Conservation (phyloP, 2,888 invertebrate genomes). For the Ectemnius lituratus region DNA sequence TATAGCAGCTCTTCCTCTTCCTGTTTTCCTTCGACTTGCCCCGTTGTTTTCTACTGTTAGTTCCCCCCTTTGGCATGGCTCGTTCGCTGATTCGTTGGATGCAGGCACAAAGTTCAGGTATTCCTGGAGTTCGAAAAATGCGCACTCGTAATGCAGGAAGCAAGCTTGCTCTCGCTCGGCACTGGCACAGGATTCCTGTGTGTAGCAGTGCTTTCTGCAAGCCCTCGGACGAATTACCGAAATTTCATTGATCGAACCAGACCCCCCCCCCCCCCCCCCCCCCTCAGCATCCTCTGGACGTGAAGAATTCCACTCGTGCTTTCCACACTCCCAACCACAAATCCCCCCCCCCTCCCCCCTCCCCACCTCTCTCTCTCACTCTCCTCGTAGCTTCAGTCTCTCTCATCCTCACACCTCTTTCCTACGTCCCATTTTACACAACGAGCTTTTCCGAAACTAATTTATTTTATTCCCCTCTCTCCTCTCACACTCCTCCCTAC, state of each 20-base stretch:
- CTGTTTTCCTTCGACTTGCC: too few relatives aligned
- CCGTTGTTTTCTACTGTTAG: too few relatives aligned
- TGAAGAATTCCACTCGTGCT: constrained; percentile 30
- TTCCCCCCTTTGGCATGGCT: too few relatives aligned
- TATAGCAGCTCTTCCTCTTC: too few relatives aligned
- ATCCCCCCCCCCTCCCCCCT: too few relatives aligned
- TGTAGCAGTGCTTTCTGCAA: constrained; percentile 1
- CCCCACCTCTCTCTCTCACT: too few relatives aligned
- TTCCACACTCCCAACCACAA: not conserved
- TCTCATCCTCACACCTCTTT: not conserved
- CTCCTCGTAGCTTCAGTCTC: not conserved
- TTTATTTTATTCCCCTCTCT: too few relatives aligned
- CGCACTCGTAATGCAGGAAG: not conserved
- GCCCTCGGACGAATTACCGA: constrained; percentile 7
- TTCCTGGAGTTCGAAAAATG: constrained; percentile 1
- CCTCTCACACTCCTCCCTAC: too few relatives aligned
- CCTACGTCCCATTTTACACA: too few relatives aligned
- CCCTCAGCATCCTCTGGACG: not conserved
- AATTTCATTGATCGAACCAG: constrained; percentile 24
- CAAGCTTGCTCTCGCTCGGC: not conserved
- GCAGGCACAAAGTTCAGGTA: not conserved
- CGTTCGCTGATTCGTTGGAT: too few relatives aligned
- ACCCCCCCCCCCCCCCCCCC: not conserved
- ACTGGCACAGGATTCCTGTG: too few relatives aligned
- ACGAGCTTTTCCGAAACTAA: too few relatives aligned